phyloP scores from a whole-genome alignment of 2,113 vertebrate genomes.

The Takifugu flavidus region DNA sequence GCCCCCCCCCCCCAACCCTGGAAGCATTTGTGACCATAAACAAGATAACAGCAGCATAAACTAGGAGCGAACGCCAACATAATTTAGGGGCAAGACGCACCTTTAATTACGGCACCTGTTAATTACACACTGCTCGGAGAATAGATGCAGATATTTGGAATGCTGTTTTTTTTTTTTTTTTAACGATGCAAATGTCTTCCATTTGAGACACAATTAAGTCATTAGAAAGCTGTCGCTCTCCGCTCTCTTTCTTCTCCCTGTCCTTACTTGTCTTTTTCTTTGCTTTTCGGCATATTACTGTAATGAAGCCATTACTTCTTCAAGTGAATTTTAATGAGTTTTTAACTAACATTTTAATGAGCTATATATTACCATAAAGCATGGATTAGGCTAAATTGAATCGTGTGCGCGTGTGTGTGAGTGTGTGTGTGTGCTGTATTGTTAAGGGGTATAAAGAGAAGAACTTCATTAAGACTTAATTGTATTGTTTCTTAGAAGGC shows the following conservation, averaged over 20 bases:
- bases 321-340: slow-evolving; percentile 92
- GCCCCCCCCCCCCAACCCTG: slow-evolving; percentile 28
- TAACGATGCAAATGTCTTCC: slow-evolving; percentile 90
- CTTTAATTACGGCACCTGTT: slow-evolving; percentile 80
- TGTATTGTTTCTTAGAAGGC: slow-evolving; percentile 80
- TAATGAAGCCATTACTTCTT: slow-evolving; percentile 94
- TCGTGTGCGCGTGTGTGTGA: slow-evolving; percentile 42
- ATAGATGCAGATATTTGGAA: slow-evolving; percentile 52
- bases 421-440: slow-evolving; percentile 26
- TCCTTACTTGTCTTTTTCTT: slow-evolving; percentile 71
- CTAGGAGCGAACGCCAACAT: slow-evolving; percentile 60
- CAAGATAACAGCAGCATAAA: slow-evolving; percentile 43
- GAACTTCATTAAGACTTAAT: slow-evolving; percentile 90
- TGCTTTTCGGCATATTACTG: slow-evolving; percentile 84
- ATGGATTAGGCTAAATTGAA: slow-evolving; percentile 87
- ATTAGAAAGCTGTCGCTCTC: slow-evolving; percentile 83
- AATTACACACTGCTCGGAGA: slow-evolving; percentile 74
- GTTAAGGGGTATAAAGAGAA: slow-evolving; percentile 59
- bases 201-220: slow-evolving; percentile 88
- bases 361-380: slow-evolving; percentile 89
- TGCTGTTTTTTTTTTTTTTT: slow-evolving; percentile 60
- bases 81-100: slow-evolving; percentile 74
- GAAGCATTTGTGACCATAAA: slow-evolving; percentile 45
- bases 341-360: slow-evolving; percentile 96
- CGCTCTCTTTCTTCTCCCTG: slow-evolving; percentile 55